A percentile compares a stretch with the other conserved stretches of the same genome.
Evolutionary conservation across 2,113 vertebrate genomes (phyloP).

Genomic region (Xiphorhynchus elegans): DNA sequence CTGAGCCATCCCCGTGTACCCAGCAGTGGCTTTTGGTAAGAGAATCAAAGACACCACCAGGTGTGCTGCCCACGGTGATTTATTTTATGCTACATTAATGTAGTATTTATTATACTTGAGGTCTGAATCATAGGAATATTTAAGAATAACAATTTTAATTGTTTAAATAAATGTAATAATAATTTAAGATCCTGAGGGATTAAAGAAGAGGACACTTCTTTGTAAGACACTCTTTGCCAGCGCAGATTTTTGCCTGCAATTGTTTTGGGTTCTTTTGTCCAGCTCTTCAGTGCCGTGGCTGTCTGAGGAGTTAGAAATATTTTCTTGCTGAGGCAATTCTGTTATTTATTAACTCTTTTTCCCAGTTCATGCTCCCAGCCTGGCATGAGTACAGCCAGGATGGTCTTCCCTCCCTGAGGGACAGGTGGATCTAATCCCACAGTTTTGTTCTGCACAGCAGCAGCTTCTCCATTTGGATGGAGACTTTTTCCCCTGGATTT

Average conservation of each 20-base stretch:
- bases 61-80: neutral
- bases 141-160: too few species aligned
- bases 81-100: neutral
- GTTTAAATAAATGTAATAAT: neutral
- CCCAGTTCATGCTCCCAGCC: rapidly evolving
- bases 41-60: rapidly evolving
- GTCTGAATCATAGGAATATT: neutral
- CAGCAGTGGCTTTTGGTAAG: rapidly evolving
- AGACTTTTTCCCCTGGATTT: neutral
- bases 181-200: neutral
- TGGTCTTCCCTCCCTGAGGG: rapidly evolving
- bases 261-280: neutral
- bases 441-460: neutral
- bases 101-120: neutral
- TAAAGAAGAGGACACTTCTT: neutral
- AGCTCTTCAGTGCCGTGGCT: neutral
- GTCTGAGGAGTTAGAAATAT: rapidly evolving
- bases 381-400: rapidly evolving
- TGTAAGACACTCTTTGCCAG: neutral
- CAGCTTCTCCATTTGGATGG: neutral
- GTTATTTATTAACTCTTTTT: rapidly evolving
- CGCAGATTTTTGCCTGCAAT: neutral
- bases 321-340: rapidly evolving
- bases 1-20: too few species aligned
- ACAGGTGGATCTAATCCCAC: rapidly evolving